Conservation (phyloP, 1,140 invertebrate genomes). For the Bombyx mori region ASM3026992v2 NC_085129.1:6884001-6884500, state of each 20-base stretch:
- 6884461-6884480: slow-evolving; percentile 15
- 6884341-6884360: slow-evolving; percentile 39
- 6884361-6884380: slow-evolving; percentile 66
- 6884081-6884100: no score
- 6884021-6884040: no score
- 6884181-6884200: no score
- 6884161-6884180: no score
- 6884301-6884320: slow-evolving; percentile 44
- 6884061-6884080: no score
- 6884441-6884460: slow-evolving; percentile 53
- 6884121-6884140: no score
- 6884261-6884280: slow-evolving; percentile 29
- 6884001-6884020: no score
- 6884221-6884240: slow-evolving; percentile 27
- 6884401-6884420: slow-evolving; percentile 37
- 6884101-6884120: no score
- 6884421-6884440: slow-evolving; percentile 52
- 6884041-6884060: no score
- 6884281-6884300: slow-evolving; percentile 55
- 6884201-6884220: slow-evolving; percentile 8
- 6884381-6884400: slow-evolving; percentile 60
- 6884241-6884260: slow-evolving; percentile 28
- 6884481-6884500: no score
- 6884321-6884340: slow-evolving; percentile 56
- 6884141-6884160: no score